A percentile compares a stretch with the other conserved stretches of the same genome.
Evolutionary conservation across 2,888 invertebrate species (phyloP).

Genomic region (Adela reaumurella): DNA sequence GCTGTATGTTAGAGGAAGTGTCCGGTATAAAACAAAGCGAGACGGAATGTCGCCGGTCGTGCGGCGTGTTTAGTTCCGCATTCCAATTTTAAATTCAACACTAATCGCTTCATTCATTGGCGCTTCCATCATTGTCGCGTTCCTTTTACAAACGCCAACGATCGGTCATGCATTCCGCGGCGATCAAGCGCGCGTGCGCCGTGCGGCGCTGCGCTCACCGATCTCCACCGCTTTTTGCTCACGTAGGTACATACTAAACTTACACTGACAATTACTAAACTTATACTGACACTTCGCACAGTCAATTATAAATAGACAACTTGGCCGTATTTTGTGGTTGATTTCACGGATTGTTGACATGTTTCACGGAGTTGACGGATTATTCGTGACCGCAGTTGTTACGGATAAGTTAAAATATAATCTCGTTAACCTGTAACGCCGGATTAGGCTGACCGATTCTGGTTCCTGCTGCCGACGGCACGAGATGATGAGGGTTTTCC

Average conservation of each 20-base stretch:
- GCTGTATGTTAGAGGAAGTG: too few species aligned
- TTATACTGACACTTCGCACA: too few species aligned
- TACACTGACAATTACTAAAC: too few species aligned
- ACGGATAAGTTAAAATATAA: not conserved
- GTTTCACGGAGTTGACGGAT: not conserved
- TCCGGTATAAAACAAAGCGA: constrained; percentile 35
- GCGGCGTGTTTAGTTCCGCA: constrained; percentile 41
- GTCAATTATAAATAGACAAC: not conserved
- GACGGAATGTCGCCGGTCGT: constrained; percentile 32
- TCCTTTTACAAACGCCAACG: constrained; percentile 38
- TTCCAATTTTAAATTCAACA: constrained; percentile 46
- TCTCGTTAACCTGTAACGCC: not conserved
- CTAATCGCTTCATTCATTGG: constrained; percentile 53
- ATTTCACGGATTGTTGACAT: constrained; percentile 21
- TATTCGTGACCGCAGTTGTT: not conserved
- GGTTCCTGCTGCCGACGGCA: not conserved
- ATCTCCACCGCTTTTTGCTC: not conserved
- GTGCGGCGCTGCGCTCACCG: not conserved
- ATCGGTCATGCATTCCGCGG: constrained; percentile 51
- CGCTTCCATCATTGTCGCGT: constrained; percentile 19
- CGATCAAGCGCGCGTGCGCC: not conserved
- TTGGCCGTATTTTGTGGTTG: constrained; percentile 10
- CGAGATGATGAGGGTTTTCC: too few species aligned
- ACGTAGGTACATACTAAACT: not conserved
- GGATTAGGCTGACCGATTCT: not conserved